phyloP scores from a whole-genome alignment of 2,888 invertebrate genomes.

The Lomographa bimaculata region DNA sequence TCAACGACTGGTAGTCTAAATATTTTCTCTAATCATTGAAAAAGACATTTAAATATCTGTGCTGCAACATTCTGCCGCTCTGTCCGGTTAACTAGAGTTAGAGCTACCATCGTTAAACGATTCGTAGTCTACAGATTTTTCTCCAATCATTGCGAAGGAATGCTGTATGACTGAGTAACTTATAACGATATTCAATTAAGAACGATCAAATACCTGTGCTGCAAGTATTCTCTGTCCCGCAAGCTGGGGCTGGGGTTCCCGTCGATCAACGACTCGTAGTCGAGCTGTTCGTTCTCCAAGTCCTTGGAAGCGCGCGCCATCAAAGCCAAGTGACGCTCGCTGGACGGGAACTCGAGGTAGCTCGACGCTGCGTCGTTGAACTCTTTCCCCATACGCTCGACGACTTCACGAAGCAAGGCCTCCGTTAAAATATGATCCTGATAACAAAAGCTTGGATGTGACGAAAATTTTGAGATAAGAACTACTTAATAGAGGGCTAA shows the following conservation, averaged over 20 bases:
- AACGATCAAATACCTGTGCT: constrained; percentile 84
- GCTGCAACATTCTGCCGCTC: too few species aligned
- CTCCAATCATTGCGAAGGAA: too few species aligned
- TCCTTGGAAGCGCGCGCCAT: constrained; percentile 84
- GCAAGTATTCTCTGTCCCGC: constrained; percentile 94
- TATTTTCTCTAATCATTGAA: too few species aligned
- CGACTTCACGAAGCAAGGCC: constrained; percentile 88
- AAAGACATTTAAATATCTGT: too few species aligned
- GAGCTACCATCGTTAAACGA: too few species aligned
- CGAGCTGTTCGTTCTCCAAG: constrained; percentile 85
- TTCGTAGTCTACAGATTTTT: too few species aligned
- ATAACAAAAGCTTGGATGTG: not conserved
- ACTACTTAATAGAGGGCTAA: too few species aligned
- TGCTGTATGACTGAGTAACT: too few species aligned
- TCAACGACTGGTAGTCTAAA: too few species aligned
- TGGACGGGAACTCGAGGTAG: constrained; percentile 85
- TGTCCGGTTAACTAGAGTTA: too few species aligned
- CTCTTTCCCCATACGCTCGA: constrained; percentile 91
- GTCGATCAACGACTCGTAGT: constrained; percentile 89
- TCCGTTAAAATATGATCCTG: constrained; percentile 88
- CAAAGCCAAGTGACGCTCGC: constrained; percentile 68
- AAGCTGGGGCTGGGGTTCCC: constrained; percentile 90
- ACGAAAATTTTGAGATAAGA: too few species aligned
- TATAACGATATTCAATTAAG: too few species aligned
- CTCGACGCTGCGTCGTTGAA: constrained; percentile 86